These are phyloP conservation scores for Vulpes lagopus DNA, from an alignment of 2,113 vertebrate genomes.

Conservation along the genomic window DNA sequence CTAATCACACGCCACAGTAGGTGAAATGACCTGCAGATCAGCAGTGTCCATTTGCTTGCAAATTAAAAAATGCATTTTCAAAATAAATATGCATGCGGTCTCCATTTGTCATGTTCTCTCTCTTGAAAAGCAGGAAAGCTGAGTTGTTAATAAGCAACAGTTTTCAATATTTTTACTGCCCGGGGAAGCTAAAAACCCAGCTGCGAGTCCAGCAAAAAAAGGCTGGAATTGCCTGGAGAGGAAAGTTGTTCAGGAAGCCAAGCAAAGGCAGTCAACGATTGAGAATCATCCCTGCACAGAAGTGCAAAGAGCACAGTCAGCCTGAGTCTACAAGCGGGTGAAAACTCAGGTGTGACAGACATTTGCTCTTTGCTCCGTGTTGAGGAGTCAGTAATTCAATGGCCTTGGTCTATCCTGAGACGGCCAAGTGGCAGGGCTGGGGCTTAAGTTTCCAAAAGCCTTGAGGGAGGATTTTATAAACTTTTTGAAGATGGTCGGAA, in stretches of 20 bases:
- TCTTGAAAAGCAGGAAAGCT: constrained; percentile 48
- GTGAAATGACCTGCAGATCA: constrained; percentile 79
- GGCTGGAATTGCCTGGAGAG: neutral
- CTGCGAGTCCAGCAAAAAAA: neutral
- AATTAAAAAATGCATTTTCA: constrained; percentile 87
- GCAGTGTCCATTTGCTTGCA: constrained; percentile 82
- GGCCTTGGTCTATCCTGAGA: neutral
- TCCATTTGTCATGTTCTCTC: constrained; percentile 69
- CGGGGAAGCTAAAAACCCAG: constrained; percentile 5
- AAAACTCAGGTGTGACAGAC: neutral
- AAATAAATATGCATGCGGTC: constrained; percentile 80
- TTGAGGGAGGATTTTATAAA: neutral
- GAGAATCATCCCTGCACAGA: neutral
- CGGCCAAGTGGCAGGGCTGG: neutral
- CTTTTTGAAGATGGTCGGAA: neutral
- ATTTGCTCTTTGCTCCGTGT: neutral
- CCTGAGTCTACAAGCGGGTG: neutral
- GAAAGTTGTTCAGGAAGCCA: neutral
- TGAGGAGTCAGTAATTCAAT: neutral
- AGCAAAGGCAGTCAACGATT: neutral
- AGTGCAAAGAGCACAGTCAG: neutral
- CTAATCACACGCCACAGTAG: constrained; percentile 82
- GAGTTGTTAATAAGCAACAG: constrained; percentile 35
- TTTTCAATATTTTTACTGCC: neutral
- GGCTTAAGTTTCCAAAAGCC: neutral